These are phyloP conservation scores for Erebia ligea DNA, from an alignment of 2,888 invertebrate species.

Conservation along the genomic window DNA sequence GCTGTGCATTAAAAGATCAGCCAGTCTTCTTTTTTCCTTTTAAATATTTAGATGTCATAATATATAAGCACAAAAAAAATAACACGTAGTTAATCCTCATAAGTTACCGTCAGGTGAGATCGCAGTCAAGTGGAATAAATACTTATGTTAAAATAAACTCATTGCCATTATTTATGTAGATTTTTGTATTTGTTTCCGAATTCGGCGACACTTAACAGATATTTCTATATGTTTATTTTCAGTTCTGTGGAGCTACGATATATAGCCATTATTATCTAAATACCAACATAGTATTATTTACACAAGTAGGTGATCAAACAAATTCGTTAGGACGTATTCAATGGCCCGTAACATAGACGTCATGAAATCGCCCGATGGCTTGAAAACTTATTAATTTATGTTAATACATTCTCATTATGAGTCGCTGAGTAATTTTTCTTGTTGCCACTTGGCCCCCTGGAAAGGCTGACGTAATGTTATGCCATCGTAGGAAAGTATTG, in stretches of 20 bases:
- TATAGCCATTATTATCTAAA: not conserved
- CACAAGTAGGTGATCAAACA: slow-evolving; percentile 5
- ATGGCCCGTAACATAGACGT: slow-evolving; percentile 1
- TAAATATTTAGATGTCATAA: too few species aligned
- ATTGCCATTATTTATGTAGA: too few species aligned
- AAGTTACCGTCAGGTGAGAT: too few species aligned
- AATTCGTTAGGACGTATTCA: slow-evolving; percentile 15
- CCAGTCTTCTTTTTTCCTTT: too few species aligned
- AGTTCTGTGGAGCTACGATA: not conserved
- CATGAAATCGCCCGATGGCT: slow-evolving; percentile 8
- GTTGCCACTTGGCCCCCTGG: not conserved
- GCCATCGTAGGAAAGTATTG: not conserved
- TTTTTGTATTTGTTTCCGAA: too few species aligned
- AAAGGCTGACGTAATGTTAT: not conserved
- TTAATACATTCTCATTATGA: slow-evolving; percentile 1
- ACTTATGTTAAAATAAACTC: too few species aligned
- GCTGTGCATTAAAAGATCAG: too few species aligned
- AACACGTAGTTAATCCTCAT: too few species aligned
- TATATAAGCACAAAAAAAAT: too few species aligned
- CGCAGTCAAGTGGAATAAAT: too few species aligned
- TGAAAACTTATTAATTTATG: slow-evolving; percentile 16
- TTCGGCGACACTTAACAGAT: too few species aligned
- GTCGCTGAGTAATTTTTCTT: slow-evolving; percentile 1
- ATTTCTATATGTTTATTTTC: too few species aligned
- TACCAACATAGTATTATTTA: not conserved